Base-by-base conservation (phyloP, 1,140 invertebrate species). In the Drosophila cardini region DNA sequence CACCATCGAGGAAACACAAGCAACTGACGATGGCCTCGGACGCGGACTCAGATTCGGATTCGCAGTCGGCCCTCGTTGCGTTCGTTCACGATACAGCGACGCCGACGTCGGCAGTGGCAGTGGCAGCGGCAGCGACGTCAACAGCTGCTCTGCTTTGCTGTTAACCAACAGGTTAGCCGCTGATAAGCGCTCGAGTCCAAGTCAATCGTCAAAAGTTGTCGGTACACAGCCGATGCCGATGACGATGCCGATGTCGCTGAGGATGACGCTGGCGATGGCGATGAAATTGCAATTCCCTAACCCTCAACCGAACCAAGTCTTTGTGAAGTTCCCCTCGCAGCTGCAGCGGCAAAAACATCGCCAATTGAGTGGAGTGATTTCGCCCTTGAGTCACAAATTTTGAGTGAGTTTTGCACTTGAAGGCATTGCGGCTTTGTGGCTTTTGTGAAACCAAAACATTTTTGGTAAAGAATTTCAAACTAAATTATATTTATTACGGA, bases 131-230 rank as follows among this genome's bases (percentile, higher is more conserved):
- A 42, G 8, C 40, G n/a, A 40, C 45, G 34, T 10, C 56, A 26
- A 16, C 45, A 26, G 43, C 50, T 36, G 21, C 21, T 45, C 60
- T 16, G 52, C 65, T 45, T 48, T 56, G 18, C 40, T 38, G 67
- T 75, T 71, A 80, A 76, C 83, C 84, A 89, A 87, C 83, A 87
- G 83, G 83, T 86, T 86, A 83, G 57, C 61, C 46, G 63, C 83
- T 86, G 83, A 86, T 86, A 86, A 86, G 83, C 58, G 40, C 58
- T 79, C 84, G 83, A 80, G 48, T 21, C 16, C 34, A 48, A 32
- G 16, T 38, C 58, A 73, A 58, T 40, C 70, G 71, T 43, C 5
- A 43, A 57, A 36, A 15, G 46, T 9, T 30, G 42, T 72, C 45
- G 18, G 3, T 15, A 38, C 21, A 40, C 7, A 53, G 1, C 4